Percentiles rank a stretch among this genome's conserved stretches.
These are phyloP conservation scores for Marmota monax DNA, from an alignment of 2,113 vertebrate species.

Conservation along the genomic window DNA sequence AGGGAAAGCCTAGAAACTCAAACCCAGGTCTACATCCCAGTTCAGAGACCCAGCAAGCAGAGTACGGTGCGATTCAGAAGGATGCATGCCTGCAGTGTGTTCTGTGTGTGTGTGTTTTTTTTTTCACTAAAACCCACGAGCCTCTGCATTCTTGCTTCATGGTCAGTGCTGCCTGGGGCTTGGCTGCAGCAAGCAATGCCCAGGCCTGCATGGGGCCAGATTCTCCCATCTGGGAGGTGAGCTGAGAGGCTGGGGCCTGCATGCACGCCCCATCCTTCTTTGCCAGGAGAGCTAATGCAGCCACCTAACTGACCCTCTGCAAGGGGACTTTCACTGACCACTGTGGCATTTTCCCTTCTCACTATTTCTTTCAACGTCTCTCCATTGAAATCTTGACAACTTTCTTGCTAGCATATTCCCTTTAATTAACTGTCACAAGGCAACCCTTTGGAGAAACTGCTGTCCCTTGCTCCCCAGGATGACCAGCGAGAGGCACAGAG, in stretches of 20 bases:
- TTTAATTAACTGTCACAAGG: not conserved
- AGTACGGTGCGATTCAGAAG: not conserved
- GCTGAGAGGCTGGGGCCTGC: not conserved
- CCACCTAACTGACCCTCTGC: accelerated
- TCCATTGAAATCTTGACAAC: not conserved
- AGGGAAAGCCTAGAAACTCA: not conserved
- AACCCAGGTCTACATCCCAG: not conserved
- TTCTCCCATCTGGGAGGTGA: not conserved
- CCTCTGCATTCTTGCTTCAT: not conserved
- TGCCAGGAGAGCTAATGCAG: not conserved
- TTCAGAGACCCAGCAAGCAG: not conserved
- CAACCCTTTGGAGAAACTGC: not conserved
- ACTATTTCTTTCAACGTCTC: not conserved
- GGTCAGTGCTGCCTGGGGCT: accelerated
- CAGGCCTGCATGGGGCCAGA: not conserved
- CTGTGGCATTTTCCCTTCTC: not conserved
- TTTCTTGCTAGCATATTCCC: not conserved
- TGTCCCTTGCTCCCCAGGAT: too few species aligned
- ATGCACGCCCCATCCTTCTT: not conserved
- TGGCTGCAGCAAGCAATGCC: not conserved
- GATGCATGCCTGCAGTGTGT: not conserved
- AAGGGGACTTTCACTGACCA: not conserved
- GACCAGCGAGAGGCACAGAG: not conserved
- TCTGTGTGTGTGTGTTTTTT: not conserved
- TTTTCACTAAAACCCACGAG: not conserved